Percentiles rank a stretch among this genome's conserved stretches.
Conservation (phyloP, 92 coral and sea anemone genomes). For the Chrysogorgia sp. region DNA sequence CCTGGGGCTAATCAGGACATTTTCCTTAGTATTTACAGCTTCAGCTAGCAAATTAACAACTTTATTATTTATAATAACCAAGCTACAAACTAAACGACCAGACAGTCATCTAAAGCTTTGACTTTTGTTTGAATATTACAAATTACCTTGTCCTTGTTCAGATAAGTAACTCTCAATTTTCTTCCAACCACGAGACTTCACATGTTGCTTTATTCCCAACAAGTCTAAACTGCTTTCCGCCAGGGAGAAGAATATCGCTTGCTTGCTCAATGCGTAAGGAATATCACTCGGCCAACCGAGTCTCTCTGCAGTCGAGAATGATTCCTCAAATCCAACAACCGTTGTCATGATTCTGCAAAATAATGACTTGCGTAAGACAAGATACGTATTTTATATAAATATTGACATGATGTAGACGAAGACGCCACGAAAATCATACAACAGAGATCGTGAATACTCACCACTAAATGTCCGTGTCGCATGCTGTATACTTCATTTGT, state of each 20-base stretch:
- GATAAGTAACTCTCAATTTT: background rate
- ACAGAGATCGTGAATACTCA: too few relatives aligned
- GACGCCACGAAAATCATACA: too few relatives aligned
- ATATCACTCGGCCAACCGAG: conserved; percentile 16
- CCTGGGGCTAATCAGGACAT: too few relatives aligned
- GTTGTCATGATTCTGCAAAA: background rate
- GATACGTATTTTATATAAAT: too few relatives aligned
- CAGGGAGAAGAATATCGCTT: background rate
- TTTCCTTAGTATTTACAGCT: too few relatives aligned
- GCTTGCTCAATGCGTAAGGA: background rate
- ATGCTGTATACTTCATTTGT: too few relatives aligned
- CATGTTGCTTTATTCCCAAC: conserved; percentile 8
- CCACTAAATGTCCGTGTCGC: too few relatives aligned
- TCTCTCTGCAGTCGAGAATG: background rate
- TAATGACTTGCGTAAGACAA: background rate
- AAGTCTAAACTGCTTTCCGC: background rate
- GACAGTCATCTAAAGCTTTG: background rate
- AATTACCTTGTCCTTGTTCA: too few relatives aligned
- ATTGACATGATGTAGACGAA: too few relatives aligned
- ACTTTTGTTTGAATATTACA: background rate
- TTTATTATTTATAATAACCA: too few relatives aligned
- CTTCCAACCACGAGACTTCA: conserved; percentile 16
- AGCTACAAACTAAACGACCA: too few relatives aligned
- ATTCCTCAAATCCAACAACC: background rate
- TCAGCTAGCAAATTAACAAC: too few relatives aligned